Base-by-base conservation (phyloP, 2,888 invertebrate genomes). In the Vandiemenella viatica region DNA sequence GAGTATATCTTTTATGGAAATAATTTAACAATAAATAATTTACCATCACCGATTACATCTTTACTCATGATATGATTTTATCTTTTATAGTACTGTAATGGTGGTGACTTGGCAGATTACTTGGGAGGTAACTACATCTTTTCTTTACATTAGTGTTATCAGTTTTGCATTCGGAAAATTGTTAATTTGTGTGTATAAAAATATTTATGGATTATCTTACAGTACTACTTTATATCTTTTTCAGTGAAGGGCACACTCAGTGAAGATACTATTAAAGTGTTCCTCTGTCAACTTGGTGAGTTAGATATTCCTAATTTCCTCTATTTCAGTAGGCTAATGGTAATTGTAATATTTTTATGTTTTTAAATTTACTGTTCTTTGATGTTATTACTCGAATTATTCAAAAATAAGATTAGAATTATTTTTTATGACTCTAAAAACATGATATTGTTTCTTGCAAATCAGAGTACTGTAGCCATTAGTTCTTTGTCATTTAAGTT, bases 31-130 rank as follows among this genome's bases (percentile, higher is more conserved):
- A 26, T 7, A 15, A 18, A 13, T 17, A 18, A 18, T 15, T 22
- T 41, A 73, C 65, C 63, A 74, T 69, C 3, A 72, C 73, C 5
- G 70, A 72, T 16, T 73, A 69, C 22, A 76, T 67, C 18, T 76
- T 63, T 32, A 70, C 70, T 45, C 76, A 67, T n/a, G n/a, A n/a
- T n/a, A n/a, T n/a, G n/a, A n/a, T n/a, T 47, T 49, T 54, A 43
- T 50, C 57, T 62, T 54, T 73, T 76, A 55, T 70, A 91, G 86
- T 97, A 91, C 70, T 98, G 98, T 73, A 98, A 98, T 76, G 96
- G 96, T 44, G 97, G 98, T 18, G 98, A 98, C 70, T 73, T 98
- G 67, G 95, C 96, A 17, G 98, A 98, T 72, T 99, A 97, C 72
- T 76, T 98, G 57, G 80, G 80, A 64, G 81, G 80, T 79, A 65